Base-by-base conservation (phyloP, 2,113 vertebrate species). In the Crotalus tigris region DNA sequence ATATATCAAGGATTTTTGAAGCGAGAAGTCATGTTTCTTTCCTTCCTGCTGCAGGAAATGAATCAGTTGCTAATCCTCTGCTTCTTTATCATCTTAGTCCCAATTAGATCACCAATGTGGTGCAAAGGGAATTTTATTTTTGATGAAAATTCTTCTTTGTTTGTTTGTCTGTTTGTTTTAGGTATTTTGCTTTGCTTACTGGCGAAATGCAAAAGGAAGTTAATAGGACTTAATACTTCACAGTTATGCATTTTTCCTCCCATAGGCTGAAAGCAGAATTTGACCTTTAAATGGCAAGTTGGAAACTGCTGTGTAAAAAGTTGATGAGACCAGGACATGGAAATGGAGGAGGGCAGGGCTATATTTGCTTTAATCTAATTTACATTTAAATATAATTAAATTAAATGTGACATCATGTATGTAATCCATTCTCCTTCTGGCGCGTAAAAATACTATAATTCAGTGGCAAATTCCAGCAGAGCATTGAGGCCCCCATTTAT, bases 51-150 rank as follows among this genome's bases (percentile, higher is more conserved):
- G 69, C 69, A 75, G 93, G 29, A 75, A 3, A 88, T 94, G 94
- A 94, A 90, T 94, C 91, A 51, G 39, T 94, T 91, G 15, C 75
- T 94, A 51, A 93, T 93, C 29, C 58, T 94, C 81, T 92, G 87
- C 44, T 94, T 95, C 92, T 33, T 95, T 51, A 51, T 96, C 96
- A 95, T 95, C 69, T 93, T 61, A 53, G 88, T 94, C 85, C 51
- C 94, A 96, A 93, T 94, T 97, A 96, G 93, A 93, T 58, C 94
- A 91, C 61, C 49, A 93, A 93, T 81, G 51, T 93, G 64, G 61
- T 93, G 11, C 85, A 96, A 93, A 95, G 94, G n/a, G 44, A 95
- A 89, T 94, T 95, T 91, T 93, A 95, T 88, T 95, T 94, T 90
- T 92, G 11, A 89, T 64, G 95, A 75, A 90, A 26, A 11, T 0